phyloP scores from a whole-genome alignment of 2,113 vertebrate genomes.

The Oncorhynchus kisutch region DNA sequence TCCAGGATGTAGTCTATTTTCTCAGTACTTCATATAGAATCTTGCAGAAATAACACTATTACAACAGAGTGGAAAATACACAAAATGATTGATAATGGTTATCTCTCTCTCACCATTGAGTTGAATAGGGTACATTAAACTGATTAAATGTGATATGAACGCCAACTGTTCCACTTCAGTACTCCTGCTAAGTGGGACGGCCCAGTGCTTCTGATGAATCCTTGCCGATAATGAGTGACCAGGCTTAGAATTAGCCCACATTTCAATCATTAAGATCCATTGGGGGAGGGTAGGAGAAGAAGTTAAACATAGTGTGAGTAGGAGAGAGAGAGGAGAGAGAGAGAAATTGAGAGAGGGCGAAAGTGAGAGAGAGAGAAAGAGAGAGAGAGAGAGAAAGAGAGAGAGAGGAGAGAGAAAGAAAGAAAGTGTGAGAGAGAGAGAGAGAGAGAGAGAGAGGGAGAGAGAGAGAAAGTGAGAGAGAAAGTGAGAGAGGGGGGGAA shows the following conservation, averaged over 20 bases:
- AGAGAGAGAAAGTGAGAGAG: neutral
- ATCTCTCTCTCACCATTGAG: slow-evolving; percentile 10
- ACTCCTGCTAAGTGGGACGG: slow-evolving; percentile 35
- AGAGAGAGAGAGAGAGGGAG: neutral
- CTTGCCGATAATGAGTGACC: slow-evolving; percentile 33
- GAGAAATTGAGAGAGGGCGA: neutral
- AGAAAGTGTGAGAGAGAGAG: no score
- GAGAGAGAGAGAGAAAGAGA: no score
- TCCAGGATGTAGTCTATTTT: neutral
- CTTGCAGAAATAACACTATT: neutral
- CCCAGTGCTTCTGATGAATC: slow-evolving; percentile 35
- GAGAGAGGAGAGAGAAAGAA: no score
- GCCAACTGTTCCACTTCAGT: slow-evolving; percentile 29
- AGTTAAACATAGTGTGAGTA: neutral
- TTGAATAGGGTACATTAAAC: slow-evolving; percentile 25
- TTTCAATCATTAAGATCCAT: slow-evolving; percentile 38
- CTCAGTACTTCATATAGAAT: neutral
- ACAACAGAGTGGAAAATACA: neutral
- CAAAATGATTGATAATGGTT: slow-evolving; percentile 1
- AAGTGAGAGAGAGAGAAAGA: neutral
- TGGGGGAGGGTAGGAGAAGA: neutral
- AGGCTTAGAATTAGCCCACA: slow-evolving; percentile 41
- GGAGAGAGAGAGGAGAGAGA: neutral
- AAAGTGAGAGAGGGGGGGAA: no score
- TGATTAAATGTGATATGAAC: slow-evolving; percentile 33